phyloP scores from a whole-genome alignment of 64 coral and sea anemone species.

The Montipora foliosa region DNA sequence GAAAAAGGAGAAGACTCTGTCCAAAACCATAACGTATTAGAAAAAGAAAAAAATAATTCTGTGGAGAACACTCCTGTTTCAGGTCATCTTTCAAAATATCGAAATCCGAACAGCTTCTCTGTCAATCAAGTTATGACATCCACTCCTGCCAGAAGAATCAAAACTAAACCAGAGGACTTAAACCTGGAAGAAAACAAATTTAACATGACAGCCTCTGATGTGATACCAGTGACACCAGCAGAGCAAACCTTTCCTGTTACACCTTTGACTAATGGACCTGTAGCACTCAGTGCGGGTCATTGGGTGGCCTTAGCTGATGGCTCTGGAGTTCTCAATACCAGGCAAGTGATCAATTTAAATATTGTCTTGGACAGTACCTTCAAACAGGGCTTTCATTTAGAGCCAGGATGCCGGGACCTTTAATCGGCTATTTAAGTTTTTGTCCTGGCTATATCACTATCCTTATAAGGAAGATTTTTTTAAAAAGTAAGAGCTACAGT shows the following conservation, averaged over 20 bases:
- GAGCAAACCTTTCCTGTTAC: conserved; percentile 66
- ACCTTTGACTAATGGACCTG: conserved; percentile 55
- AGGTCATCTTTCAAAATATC: conserved; percentile 13
- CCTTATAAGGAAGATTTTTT: too few species aligned
- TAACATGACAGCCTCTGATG: neutral
- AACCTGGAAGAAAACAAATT: conserved; percentile 16
- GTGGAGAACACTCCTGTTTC: neutral
- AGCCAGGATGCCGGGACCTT: too few species aligned
- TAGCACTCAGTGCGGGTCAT: conserved; percentile 66
- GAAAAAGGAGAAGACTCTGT: neutral
- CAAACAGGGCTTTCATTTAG: too few species aligned
- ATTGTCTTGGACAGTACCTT: neutral
- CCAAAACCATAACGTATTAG: neutral
- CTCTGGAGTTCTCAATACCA: conserved; percentile 86
- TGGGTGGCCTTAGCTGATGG: conserved; percentile 93
- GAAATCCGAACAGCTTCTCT: conserved; percentile 10
- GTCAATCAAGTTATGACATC: conserved; percentile 45
- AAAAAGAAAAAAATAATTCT: neutral
- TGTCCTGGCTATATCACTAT: too few species aligned
- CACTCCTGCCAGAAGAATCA: conserved; percentile 69
- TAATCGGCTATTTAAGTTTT: too few species aligned
- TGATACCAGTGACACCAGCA: conserved; percentile 43
- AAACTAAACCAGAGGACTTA: conserved; percentile 46
- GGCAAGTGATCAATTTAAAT: conserved; percentile 18
- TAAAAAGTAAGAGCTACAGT: too few species aligned